phyloP scores from a whole-genome alignment of 2,113 vertebrate genomes.

The Elachura formosa region DNA sequence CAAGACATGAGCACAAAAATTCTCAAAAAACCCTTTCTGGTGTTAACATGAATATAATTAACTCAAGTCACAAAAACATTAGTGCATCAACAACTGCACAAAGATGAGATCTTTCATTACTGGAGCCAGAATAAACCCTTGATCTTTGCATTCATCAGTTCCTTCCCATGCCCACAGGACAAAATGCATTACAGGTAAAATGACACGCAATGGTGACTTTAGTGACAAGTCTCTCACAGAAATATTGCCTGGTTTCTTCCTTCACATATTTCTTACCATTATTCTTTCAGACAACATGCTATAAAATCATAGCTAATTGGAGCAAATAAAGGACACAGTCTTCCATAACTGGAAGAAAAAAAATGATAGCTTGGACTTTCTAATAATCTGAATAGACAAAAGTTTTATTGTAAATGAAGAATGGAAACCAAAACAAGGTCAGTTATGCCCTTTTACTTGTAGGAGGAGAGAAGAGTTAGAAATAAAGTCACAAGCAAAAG shows the following conservation, averaged over 20 bases:
- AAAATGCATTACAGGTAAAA: not conserved
- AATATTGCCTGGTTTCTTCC: not conserved
- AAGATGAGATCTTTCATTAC: not conserved
- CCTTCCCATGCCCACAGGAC: not conserved
- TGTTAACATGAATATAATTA: not conserved
- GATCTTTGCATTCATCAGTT: not conserved
- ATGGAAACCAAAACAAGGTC: not conserved
- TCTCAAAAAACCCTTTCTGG: not conserved
- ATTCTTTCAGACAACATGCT: not conserved
- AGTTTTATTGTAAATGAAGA: not conserved
- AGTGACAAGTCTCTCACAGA: not conserved
- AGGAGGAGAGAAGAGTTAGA: not conserved
- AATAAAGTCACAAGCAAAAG: not conserved
- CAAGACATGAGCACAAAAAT: not conserved
- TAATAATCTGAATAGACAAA: not conserved
- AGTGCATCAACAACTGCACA: not conserved
- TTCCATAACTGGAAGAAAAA: not conserved
- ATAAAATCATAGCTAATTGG: not conserved
- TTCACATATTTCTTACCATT: not conserved
- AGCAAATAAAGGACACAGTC: not conserved
- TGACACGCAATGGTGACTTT: not conserved
- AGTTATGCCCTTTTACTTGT: not conserved
- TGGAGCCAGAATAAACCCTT: not conserved
- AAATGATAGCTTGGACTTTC: not conserved
- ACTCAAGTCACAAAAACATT: not conserved